Base-by-base conservation (phyloP, 2,888 invertebrate genomes). In the Apotomis turbidana region DNA sequence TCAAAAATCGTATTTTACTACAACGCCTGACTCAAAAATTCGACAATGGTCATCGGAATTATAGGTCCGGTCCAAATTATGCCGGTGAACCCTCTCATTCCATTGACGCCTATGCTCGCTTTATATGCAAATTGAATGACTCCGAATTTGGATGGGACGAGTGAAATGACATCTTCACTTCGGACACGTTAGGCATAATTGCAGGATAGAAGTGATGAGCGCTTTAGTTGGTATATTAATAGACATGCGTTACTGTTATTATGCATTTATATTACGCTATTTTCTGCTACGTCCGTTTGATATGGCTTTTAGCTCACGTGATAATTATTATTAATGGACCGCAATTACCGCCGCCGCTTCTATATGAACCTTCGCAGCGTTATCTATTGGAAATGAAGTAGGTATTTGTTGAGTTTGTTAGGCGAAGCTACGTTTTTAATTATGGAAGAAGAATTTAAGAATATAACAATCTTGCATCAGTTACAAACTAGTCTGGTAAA, bases 71-170 rank as follows among this genome's bases (percentile, higher is more conserved):
- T 71, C 67, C 55, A 64, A 74, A 73, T 74, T 64, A 61, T 55
- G 59, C 67, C 71, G 55, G 66, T 71, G 76, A 80, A 79, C 85
- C 82, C 82, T 82, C 85, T 83, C 81, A 81, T 82, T 82, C 81
- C 81, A 86, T 87, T 85, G 87, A 86, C 85, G 87, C 80, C 79
- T 80, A 80, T 81, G 77, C 79, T 80, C 84, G 86, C 85, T 90
- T 87, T 90, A 87, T 89, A 91, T 90, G 90, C 86, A 90, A 91
- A 91, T 91, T 87, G 83, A 87, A 90, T 88, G 88, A 88, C 87
- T 86, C 82, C 83, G 86, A 89, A 90, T 90, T 90, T 85, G 83
- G 79, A 76, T 75, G 68, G 61, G 54, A 78, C 76, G 82, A 80
- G 80, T 80, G 79, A 77, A 84, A 85, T 86, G 86, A 85, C 84